These are phyloP conservation scores for Hirundichthys speculiger DNA, from an alignment of 2,113 vertebrate genomes.

Conservation along the genomic window DNA sequence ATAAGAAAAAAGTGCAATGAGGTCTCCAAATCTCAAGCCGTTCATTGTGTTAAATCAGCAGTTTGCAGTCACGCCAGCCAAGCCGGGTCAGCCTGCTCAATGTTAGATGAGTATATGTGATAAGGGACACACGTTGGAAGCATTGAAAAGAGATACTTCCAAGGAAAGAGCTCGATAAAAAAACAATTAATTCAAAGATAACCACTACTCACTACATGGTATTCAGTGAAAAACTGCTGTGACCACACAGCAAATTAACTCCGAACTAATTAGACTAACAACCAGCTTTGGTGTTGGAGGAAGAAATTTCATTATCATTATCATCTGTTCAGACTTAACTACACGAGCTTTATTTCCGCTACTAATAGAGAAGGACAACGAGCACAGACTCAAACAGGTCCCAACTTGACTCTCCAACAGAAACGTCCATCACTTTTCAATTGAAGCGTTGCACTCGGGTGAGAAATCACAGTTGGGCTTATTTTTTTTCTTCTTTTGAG, in stretches of 20 bases:
- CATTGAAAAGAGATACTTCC: slow-evolving; percentile 18
- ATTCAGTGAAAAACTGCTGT: slow-evolving; percentile 32
- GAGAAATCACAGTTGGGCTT: background rate
- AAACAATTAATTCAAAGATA: slow-evolving; percentile 27
- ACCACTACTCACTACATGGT: slow-evolving; percentile 40
- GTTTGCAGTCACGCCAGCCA: slow-evolving; percentile 1
- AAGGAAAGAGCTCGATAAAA: slow-evolving; percentile 19
- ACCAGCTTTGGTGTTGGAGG: slow-evolving; percentile 50
- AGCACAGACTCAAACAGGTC: slow-evolving; percentile 2
- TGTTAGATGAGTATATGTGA: slow-evolving; percentile 57
- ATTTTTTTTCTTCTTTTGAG: slow-evolving; percentile 26
- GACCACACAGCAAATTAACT: slow-evolving; percentile 67
- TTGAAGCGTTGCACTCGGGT: slow-evolving; percentile 13
- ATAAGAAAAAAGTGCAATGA: slow-evolving; percentile 6
- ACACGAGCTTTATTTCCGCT: slow-evolving; percentile 22
- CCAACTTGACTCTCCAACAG: background rate
- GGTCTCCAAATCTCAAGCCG: slow-evolving; percentile 4
- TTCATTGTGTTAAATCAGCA: slow-evolving; percentile 46
- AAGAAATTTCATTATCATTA: slow-evolving; percentile 62
- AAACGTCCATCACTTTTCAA: background rate
- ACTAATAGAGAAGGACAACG: slow-evolving; percentile 18
- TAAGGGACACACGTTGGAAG: slow-evolving; percentile 28
- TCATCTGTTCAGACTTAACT: slow-evolving; percentile 43
- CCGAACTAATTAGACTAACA: slow-evolving; percentile 67
- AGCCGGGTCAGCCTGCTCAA: slow-evolving; percentile 45